Conservation (phyloP, 2,113 vertebrate species). For the Zootoca vivipara region DNA sequence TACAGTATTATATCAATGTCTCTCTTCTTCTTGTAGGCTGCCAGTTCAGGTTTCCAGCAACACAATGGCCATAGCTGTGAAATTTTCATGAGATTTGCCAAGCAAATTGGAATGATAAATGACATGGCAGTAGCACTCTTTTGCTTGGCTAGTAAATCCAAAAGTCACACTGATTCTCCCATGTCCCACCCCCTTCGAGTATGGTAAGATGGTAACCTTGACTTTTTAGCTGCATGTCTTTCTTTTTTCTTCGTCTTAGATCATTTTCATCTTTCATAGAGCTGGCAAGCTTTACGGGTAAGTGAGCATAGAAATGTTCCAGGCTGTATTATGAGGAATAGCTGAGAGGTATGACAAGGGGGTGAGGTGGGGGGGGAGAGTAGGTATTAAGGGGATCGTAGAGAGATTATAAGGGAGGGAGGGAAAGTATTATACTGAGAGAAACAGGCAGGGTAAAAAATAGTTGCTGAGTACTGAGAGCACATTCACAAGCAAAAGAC, state of each 20-base stretch:
- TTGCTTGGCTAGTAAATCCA: constrained; percentile 55
- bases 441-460: constrained; percentile 51
- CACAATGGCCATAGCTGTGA: constrained; percentile 60
- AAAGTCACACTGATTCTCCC: constrained; percentile 46
- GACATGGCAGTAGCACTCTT: constrained; percentile 41
- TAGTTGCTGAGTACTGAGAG: constrained; percentile 15
- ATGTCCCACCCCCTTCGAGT: constrained; percentile 16
- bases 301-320: constrained; percentile 54
- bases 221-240: constrained; percentile 47
- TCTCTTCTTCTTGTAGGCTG: constrained; percentile 48
- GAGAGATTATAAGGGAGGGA: constrained; percentile 45
- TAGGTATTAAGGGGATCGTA: constrained; percentile 24
- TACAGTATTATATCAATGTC: constrained; percentile 43
- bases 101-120: constrained; percentile 62
- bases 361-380: not conserved
- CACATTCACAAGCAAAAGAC: constrained; percentile 16
- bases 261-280: constrained; percentile 42
- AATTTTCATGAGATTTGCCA: constrained; percentile 56
- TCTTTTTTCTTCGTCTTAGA: not conserved
- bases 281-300: constrained; percentile 52
- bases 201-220: constrained; percentile 51
- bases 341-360: constrained; percentile 45
- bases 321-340: constrained; percentile 33
- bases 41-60: constrained; percentile 45
- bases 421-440: constrained; percentile 30